Conservation (phyloP, 2,113 vertebrate species). For the Upupa epops region DNA sequence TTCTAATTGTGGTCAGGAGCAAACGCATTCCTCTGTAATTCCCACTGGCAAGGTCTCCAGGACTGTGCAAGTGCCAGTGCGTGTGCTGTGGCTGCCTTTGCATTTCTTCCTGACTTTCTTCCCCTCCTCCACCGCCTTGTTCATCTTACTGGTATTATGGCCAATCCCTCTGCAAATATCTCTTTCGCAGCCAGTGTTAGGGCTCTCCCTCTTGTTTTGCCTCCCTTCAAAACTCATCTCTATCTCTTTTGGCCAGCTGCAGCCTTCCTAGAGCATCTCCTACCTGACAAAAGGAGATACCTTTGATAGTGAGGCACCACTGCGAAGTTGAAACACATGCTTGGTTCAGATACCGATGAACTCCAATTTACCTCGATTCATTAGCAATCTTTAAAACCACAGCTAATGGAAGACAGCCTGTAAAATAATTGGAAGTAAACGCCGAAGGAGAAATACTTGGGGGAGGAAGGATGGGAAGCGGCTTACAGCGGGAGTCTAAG, state of each 20-base stretch:
- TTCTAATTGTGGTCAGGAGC: slow-evolving; percentile 61
- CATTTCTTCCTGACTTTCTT: not conserved
- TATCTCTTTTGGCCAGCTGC: slow-evolving; percentile 70
- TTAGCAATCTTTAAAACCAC: slow-evolving; percentile 55
- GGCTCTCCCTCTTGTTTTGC: not conserved
- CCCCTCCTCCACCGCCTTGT: not conserved
- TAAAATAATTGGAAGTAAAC: slow-evolving; percentile 68
- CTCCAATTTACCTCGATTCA: slow-evolving; percentile 66
- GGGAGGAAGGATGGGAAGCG: not conserved
- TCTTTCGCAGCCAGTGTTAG: not conserved
- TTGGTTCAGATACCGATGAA: slow-evolving; percentile 61
- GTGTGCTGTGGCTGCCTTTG: slow-evolving; percentile 16
- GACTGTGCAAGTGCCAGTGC: slow-evolving; percentile 26
- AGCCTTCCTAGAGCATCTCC: slow-evolving; percentile 32
- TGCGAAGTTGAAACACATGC: slow-evolving; percentile 27
- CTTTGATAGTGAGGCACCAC: slow-evolving; percentile 60
- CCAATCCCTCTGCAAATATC: slow-evolving; percentile 28
- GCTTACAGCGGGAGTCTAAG: slow-evolving; percentile 49
- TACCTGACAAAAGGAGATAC: slow-evolving; percentile 69
- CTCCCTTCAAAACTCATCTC: not conserved
- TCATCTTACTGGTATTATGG: slow-evolving; percentile 28
- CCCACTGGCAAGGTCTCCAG: slow-evolving; percentile 52
- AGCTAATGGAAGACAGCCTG: slow-evolving; percentile 45
- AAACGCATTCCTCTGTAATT: slow-evolving; percentile 62
- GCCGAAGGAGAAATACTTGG: slow-evolving; percentile 27